A percentile compares a stretch with the other conserved stretches of the same genome.
Conservation (phyloP, 2,113 vertebrate species). For the Nansenia antarctica region DNA sequence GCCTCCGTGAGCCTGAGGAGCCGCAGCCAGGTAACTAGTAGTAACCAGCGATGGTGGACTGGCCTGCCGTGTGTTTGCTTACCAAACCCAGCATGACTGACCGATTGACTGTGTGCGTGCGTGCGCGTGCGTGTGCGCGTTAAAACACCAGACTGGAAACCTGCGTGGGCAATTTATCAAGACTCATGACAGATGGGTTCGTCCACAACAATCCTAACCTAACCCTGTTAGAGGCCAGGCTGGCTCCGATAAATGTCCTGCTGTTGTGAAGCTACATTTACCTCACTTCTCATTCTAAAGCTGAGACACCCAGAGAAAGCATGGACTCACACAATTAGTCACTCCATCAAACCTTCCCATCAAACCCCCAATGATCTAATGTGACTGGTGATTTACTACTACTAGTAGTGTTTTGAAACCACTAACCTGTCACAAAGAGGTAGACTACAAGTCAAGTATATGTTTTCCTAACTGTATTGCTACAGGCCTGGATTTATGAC, state of each 20-base stretch:
- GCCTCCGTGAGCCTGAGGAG: slow-evolving; percentile 91
- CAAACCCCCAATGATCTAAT: no score
- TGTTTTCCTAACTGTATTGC: neutral
- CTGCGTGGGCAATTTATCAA: no score
- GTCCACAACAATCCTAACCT: no score
- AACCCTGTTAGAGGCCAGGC: no score
- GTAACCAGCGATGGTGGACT: slow-evolving; percentile 4
- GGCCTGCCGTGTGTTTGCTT: neutral
- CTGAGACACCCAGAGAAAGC: neutral
- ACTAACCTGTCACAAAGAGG: neutral
- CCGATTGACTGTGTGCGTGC: no score
- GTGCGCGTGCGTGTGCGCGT: no score
- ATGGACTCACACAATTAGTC: no score
- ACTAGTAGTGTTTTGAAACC: neutral
- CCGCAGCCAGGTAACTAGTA: slow-evolving; percentile 97
- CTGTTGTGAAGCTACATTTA: no score
- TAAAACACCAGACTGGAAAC: no score
- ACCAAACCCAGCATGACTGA: slow-evolving; percentile 21
- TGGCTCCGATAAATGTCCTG: no score
- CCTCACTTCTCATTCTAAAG: neutral
- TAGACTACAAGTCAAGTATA: neutral
- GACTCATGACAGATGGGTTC: no score
- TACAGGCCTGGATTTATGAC: neutral
- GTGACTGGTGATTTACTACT: no score
- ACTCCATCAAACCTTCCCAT: neutral